A percentile compares a stretch with the other conserved stretches of the same genome.
Conservation (phyloP, 2,113 vertebrate genomes). For the Paradoxurus hermaphroditus region DNA sequence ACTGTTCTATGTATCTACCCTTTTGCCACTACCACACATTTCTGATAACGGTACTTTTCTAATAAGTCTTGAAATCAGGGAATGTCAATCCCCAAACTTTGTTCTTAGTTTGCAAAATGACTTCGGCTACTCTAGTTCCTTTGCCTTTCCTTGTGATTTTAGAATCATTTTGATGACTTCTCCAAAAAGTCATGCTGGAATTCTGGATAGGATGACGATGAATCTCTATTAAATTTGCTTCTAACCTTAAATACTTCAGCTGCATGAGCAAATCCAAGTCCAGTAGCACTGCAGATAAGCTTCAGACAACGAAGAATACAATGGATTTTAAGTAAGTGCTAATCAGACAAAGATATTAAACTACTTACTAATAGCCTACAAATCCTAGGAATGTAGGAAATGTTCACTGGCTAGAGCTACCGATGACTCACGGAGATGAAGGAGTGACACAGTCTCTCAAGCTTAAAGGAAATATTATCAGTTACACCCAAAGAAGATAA, state of each 20-base stretch:
- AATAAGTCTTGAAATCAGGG: background rate
- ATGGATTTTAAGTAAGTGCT: background rate
- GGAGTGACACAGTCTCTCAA: background rate
- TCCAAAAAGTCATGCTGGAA: background rate
- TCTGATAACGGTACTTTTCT: background rate
- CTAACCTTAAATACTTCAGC: background rate
- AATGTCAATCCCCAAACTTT: background rate
- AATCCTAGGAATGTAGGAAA: background rate
- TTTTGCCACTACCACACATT: background rate
- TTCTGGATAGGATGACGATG: background rate
- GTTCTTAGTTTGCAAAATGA: background rate
- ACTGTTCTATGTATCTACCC: background rate
- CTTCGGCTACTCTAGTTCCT: background rate
- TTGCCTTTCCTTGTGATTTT: constrained; percentile 5
- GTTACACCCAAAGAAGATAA: background rate
- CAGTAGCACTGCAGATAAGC: background rate
- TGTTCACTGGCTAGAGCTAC: background rate
- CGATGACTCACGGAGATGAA: background rate
- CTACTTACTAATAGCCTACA: background rate
- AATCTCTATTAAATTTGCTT: background rate
- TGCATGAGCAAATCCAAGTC: background rate
- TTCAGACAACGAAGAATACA: background rate
- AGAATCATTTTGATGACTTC: background rate
- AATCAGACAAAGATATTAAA: background rate
- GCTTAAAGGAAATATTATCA: background rate